phyloP scores from a whole-genome alignment of 2,113 vertebrate species.

The Stegostoma tigrinum region DNA sequence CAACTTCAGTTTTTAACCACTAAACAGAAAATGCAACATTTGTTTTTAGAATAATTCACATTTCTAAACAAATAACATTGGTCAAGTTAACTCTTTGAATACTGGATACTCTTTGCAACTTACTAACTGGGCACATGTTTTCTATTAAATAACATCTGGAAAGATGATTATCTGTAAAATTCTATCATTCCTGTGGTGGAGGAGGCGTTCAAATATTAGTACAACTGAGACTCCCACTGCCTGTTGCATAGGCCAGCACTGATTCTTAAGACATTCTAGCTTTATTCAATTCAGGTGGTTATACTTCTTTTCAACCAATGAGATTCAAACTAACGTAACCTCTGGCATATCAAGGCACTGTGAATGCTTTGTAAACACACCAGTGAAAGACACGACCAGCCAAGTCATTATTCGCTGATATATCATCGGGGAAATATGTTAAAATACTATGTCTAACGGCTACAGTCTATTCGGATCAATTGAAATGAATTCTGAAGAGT shows the following conservation, averaged over 20 bases:
- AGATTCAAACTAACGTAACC: neutral
- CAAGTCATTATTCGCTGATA: neutral
- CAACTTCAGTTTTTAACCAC: neutral
- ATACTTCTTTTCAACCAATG: neutral
- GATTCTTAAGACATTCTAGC: neutral
- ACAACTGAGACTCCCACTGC: neutral
- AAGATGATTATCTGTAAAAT: constrained; percentile 26
- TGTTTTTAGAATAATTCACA: neutral
- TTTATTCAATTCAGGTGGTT: constrained; percentile 4
- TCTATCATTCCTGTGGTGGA: constrained; percentile 27
- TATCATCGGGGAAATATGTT: neutral
- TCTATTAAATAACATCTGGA: constrained; percentile 31
- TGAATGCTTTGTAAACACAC: neutral
- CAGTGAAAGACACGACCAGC: neutral
- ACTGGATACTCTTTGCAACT: neutral
- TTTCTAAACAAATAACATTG: neutral
- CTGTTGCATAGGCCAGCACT: neutral
- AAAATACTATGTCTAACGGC: neutral
- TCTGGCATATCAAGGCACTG: neutral
- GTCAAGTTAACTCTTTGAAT: constrained; percentile 8
- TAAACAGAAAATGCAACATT: neutral
- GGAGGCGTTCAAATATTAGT: constrained; percentile 29
- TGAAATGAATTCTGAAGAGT: neutral
- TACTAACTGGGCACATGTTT: constrained; percentile 7
- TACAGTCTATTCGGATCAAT: neutral